Evolutionary conservation across 2,888 invertebrate genomes (phyloP), one percentile per base, ranked within the genome.

Genomic region (Drosophila longiperda): DNA sequence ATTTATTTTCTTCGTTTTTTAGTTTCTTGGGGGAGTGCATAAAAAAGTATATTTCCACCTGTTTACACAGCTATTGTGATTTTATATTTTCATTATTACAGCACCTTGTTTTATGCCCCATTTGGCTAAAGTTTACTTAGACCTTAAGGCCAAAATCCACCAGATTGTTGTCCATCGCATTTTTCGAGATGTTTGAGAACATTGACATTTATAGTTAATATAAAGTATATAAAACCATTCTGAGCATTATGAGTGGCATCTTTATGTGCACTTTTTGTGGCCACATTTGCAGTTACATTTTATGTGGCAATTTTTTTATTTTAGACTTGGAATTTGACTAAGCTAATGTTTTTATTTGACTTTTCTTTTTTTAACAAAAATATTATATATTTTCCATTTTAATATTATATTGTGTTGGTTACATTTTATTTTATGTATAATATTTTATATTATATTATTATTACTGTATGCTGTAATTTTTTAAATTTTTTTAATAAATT

Each of bases 1-100:
- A 50, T 65, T 58, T 70, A 73, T 74, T 78, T 62, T 83, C 75
- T 74, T 72, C 54, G 60, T 68, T 69, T 75, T 73, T 73, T 71
- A 83, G 83, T 80, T 80, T 71, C 55, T 40, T 55, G 50, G 5
- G 29, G 29, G 29, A 2, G 29, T 29, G 29, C 45, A 65, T 67
- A 68, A 61, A 70, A 65, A 59, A 62, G 26, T 45, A 70, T 70
- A 61, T 49, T 78, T 70, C 67, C 78, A 78, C 78, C 78, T 78
- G 78, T 71, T 72, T 78, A 75, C 75, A 70, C 29, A 48, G 34
- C 34, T 64, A 23, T 50, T 33, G 50, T 23, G 20, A 40, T 49
- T 70, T 74, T 66, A 64, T 66, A 62, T 62, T 66, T 62, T 70
- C 71, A 78, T 78, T 78, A 78, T 78, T 60, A 69, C 63, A 49